Base-by-base conservation (phyloP, 2,888 invertebrate genomes). In the Andrena minutula region DNA sequence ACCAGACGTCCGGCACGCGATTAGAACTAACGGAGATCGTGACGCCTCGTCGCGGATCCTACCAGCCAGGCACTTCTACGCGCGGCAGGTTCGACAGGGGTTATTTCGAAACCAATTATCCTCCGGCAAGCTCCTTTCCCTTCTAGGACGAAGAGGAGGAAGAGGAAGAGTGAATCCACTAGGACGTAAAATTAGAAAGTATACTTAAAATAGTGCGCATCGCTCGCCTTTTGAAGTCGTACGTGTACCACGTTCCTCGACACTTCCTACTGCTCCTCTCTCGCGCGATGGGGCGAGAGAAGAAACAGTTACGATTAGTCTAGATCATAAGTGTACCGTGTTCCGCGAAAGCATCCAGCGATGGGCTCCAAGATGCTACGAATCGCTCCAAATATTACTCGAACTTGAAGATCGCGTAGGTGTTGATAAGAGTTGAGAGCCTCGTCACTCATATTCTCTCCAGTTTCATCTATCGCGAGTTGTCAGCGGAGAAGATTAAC, bases 161-260 rank as follows among this genome's bases (percentile, higher is more conserved):
- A 2, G 51, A 23, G 53, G 53, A 70, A 49, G 65, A 41, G 64
- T 56, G 75, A 47, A 81, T 81, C 71, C 60, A 73, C 30, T 73
- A 41, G 66, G 77, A 79, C 41, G 61, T 86, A 86, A 84, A 88
- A 77, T 88, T 87, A 86, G 86, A 86, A 82, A 79, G 84, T 75
- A 78, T 60, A 88, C 63, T 79, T 73, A 80, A 84, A 85, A 86
- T 82, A 86, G 69, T 47, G 75, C 51, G 66, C 47, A 70, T 70
- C 81, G 75, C 75, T 73, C 75, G 71, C 60, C 77, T 79, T 79
- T 83, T 75, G 75, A 80, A 81, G 70, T 64, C 75, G 71, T 32
- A 83, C 70, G 58, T 20, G 56, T 35, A 30, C 58, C 75, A 51
- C 77, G 79, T 74, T 80, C 64, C 72, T 26, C 75, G 56, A 32